phyloP scores from a whole-genome alignment of 2,888 invertebrate genomes.

The Rugalucina vietnamica region DNA sequence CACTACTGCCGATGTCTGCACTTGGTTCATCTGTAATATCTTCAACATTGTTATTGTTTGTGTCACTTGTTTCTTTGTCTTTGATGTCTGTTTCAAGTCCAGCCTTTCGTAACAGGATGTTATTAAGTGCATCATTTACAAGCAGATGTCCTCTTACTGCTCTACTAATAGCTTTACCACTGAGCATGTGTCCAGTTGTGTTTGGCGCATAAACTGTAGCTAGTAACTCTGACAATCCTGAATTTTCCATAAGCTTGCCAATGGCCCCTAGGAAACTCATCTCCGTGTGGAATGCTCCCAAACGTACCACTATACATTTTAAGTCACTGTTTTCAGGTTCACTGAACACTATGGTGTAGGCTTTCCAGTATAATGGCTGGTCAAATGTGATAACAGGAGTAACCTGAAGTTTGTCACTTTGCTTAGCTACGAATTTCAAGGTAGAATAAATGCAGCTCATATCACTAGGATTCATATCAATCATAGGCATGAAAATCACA shows the following conservation, averaged over 20 bases:
- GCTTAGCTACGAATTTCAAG: background rate
- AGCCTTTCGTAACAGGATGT: background rate
- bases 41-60: background rate
- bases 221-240: background rate
- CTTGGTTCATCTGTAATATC: background rate
- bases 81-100: background rate
- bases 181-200: slow-evolving; percentile 58
- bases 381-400: background rate
- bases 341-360: background rate
- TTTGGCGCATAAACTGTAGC: slow-evolving; percentile 52
- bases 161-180: slow-evolving; percentile 57
- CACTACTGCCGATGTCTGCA: background rate
- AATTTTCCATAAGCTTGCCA: background rate
- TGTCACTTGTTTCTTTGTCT: background rate
- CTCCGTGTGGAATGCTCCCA: background rate
- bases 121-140: background rate
- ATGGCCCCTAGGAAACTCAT: background rate
- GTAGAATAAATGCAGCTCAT: background rate
- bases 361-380: background rate
- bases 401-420: background rate
- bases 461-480: background rate
- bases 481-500: background rate
- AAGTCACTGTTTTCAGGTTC: background rate
- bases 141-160: slow-evolving; percentile 60
- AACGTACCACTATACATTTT: background rate